phyloP scores from a whole-genome alignment of 2,888 invertebrate genomes.

The Leptura quadrifasciata region DNA sequence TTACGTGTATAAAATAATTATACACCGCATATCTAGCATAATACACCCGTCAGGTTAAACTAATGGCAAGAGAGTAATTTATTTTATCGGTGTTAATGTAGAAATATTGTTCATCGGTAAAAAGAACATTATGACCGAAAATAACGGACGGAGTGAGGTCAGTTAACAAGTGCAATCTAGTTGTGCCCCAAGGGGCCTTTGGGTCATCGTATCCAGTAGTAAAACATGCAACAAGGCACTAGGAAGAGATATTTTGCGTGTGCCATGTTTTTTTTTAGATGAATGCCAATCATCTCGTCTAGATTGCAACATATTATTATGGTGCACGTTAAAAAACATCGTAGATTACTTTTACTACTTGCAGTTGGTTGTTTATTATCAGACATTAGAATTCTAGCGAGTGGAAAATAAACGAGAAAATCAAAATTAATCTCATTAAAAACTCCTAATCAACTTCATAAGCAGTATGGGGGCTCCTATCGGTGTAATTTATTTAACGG shows the following conservation, averaged over 20 bases:
- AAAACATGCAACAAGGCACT: conserved; percentile 48
- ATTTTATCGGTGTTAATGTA: conserved; percentile 28
- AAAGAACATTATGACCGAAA: conserved; percentile 57
- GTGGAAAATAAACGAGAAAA: not conserved
- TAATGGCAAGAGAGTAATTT: conserved; percentile 23
- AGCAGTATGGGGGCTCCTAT: not conserved
- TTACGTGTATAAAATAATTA: conserved; percentile 25
- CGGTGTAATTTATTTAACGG: too few relatives aligned
- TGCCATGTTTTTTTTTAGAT: conserved; percentile 41
- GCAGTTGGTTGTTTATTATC: conserved; percentile 14
- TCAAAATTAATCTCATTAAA: too few relatives aligned
- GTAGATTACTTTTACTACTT: conserved; percentile 20
- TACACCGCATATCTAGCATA: not conserved
- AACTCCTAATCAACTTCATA: not conserved
- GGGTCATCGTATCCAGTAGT: conserved; percentile 56
- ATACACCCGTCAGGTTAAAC: conserved; percentile 5
- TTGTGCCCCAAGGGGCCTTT: conserved; percentile 49
- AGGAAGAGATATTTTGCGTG: conserved; percentile 45
- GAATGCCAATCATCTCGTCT: conserved; percentile 44
- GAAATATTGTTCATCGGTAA: conserved; percentile 39
- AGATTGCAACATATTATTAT: conserved; percentile 42
- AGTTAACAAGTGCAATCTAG: conserved; percentile 61
- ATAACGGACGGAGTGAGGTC: conserved; percentile 57
- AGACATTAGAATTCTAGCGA: not conserved
- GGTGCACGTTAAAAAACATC: conserved; percentile 16